Evolutionary conservation across 37 sponge, comb jelly and placozoan genomes (phyloP), one percentile per base, ranked within the genome.

Genomic region (Crambe crambe): DNA sequence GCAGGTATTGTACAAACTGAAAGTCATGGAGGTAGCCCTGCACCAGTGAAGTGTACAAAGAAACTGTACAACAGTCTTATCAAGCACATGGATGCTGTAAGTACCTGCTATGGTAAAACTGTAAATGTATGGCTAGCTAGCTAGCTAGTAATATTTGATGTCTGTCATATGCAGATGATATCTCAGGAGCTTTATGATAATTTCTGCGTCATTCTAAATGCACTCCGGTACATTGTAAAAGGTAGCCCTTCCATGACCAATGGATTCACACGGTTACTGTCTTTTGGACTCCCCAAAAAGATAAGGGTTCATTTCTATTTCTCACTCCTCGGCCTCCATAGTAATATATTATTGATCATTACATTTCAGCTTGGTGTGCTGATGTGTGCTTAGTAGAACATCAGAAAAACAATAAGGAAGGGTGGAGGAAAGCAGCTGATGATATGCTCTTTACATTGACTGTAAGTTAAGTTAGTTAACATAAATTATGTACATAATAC

Each of bases 21-120:
- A 18, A 18, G 40, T 1, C 26, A 36, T 42, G 80, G 25, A 25
- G 66, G 66, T 31, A 30, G 38, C n/a, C 75, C 83, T 36, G 54
- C 26, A 47, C 65, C 75, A 51, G 66, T 65, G 23, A 82, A 73
- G 63, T 82, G 83, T n/a, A 82, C 74, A 1, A 82, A 73, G 66
- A 82, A 26, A 42, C 51, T 82, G 17, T 82, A 82, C 39, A 62
- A 37, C 22, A 47, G 42, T 30, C 22, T 82, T 32, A 35, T 74
- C 31, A 74, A 34, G 29, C 63, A 44, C 37, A 2, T 74, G 5
- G 83, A 65, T 62, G 29, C 44, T 21, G 83, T 74, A n/a, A 66
- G 67, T 73, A 40, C 12, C 30, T 18, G 58, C 20, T 40, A 22
- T 27, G 3, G 8, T 23, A 27, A 34, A 15, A 66, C 5, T 8